Base-by-base conservation (phyloP, 2,797 vertebrate genomes). In the Morelia viridis region DNA sequence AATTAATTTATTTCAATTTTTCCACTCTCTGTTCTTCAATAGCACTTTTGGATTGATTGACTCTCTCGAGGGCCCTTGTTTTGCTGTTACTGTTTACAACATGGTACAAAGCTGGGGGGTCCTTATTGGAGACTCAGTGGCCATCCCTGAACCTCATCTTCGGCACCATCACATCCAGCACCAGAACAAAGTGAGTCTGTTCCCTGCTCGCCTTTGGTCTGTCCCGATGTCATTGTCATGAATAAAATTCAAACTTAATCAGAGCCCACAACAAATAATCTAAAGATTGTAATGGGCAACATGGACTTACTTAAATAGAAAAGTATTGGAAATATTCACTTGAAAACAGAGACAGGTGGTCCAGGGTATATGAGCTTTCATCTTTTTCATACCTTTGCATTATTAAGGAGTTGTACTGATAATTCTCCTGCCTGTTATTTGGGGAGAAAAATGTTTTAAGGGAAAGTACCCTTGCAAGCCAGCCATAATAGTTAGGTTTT, bases 21-120 rank as follows among this genome's bases (percentile, higher is more conserved):
- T 11, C 35, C 68, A 56, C 22, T 80, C 15, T 92, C 53, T 57
- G 6, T 61, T n/a, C 89, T 7, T 19, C 68, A 89, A 61, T 95
- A 99, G 98, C 95, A 99, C 98, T 0, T 99, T 99, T 90, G 98
- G 98, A 84, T 95, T 98, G 96, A 96, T 98, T 91, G 98, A 99
- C 97, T 97, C 98, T 0, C 97, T 98, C 0, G 98, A 98, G 86
- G 98, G 98, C 93, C 97, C 97, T 0, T 99, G 98, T 93, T 98
- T 97, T 91, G 98, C 98, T 10, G 98, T 99, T 94, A 99, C 98
- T 97, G 98, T 99, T 2, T 99, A 99, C 95, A 99, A 99, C 94
- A 98, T 98, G 46, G 98, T 98, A 0, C 97, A 98, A 96, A 98
- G 98, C 96, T 99, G 98, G 98, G 98, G 98, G 1, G 98, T 98